A percentile compares a stretch with the other conserved stretches of the same genome.
Conservation (phyloP, 1,140 invertebrate genomes). For the Musca vetustissima region DNA sequence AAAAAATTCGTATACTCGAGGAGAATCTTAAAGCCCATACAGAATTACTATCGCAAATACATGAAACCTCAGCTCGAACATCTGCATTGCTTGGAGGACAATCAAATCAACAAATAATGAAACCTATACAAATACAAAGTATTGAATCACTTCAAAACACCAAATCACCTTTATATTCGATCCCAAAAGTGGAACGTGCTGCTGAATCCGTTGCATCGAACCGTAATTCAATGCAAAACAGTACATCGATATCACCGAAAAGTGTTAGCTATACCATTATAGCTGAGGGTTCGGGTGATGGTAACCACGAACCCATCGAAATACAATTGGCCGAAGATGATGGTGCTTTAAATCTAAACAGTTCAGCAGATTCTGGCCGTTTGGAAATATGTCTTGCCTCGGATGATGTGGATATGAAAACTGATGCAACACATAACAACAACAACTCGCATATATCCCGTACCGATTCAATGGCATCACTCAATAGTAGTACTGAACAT, state of each 20-base stretch:
- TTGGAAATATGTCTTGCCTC: slow-evolving; percentile 43
- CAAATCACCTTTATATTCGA: background rate
- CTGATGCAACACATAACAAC: too few species aligned
- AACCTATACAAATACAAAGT: background rate
- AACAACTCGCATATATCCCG: too few species aligned
- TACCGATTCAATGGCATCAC: too few species aligned
- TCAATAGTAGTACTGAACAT: too few species aligned
- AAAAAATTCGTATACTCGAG: slow-evolving; percentile 45
- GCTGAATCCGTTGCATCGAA: too few species aligned
- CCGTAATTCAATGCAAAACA: slow-evolving; percentile 31
- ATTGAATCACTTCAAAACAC: background rate
- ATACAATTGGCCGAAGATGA: slow-evolving; percentile 45
- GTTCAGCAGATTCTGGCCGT: slow-evolving; percentile 44
- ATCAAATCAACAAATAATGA: background rate
- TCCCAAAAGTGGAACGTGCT: background rate
- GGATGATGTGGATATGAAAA: background rate
- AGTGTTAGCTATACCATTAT: slow-evolving; percentile 48
- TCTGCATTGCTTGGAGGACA: background rate
- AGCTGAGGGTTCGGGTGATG: slow-evolving; percentile 26
- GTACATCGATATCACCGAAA: slow-evolving; percentile 11
- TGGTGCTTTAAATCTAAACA: slow-evolving; percentile 34
- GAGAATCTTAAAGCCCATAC: slow-evolving; percentile 41
- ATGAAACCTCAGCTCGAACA: slow-evolving; percentile 32
- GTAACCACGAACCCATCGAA: slow-evolving; percentile 32
- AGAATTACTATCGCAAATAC: slow-evolving; percentile 42